phyloP scores from a whole-genome alignment of 2,113 vertebrate species.

The Penelope pileata region DNA sequence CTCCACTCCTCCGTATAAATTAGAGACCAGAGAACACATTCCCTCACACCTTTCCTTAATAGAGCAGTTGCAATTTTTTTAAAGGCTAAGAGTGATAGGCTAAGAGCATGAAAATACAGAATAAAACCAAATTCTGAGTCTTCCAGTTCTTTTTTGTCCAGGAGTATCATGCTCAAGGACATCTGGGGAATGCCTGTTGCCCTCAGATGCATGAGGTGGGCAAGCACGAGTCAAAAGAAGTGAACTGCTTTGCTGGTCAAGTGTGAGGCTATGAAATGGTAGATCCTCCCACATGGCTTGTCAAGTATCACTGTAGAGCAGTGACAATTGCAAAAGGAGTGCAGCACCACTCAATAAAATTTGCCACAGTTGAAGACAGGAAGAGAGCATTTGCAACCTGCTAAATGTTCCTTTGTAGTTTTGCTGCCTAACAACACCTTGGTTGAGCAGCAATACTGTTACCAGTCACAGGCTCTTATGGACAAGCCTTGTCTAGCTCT shows the following conservation, averaged over 20 bases:
- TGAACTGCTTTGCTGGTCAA: not conserved
- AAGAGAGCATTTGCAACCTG: not conserved
- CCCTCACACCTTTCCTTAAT: not conserved
- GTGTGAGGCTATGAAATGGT: not conserved
- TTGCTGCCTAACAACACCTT: not conserved
- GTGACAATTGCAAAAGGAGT: not conserved
- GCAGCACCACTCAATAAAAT: conserved; percentile 1
- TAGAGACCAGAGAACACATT: not conserved
- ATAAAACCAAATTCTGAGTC: not conserved
- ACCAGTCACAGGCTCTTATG: not conserved
- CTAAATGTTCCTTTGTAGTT: not conserved
- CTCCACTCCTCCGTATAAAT: not conserved
- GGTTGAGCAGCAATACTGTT: not conserved
- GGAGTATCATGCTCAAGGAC: not conserved
- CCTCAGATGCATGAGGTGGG: not conserved
- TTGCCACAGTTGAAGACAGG: not conserved
- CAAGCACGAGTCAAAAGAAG: not conserved
- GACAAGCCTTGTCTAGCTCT: not conserved
- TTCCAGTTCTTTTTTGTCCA: not conserved
- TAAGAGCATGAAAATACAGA: not conserved
- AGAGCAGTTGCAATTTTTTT: not conserved
- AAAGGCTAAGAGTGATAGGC: not conserved
- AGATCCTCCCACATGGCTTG: not conserved
- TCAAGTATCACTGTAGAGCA: not conserved
- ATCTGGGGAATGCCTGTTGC: not conserved